Conservation (phyloP, 2,797 vertebrate genomes). For the Aplochiton taeniatus region DNA sequence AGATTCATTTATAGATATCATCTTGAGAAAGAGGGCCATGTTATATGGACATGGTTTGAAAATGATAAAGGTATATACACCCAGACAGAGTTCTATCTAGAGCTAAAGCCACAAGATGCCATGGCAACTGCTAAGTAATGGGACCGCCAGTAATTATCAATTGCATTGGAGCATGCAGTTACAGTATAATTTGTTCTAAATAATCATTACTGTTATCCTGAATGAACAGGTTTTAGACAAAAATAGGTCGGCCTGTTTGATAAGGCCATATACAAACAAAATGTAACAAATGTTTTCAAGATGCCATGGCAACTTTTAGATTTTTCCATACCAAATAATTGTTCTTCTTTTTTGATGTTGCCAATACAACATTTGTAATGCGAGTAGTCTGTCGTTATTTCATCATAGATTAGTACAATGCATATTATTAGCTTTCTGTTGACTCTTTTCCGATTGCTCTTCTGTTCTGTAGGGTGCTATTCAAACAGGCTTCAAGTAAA, state of each 20-base stretch:
- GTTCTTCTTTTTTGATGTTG: conserved; percentile 55
- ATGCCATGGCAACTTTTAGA: conserved; percentile 80
- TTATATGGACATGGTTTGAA: conserved; percentile 86
- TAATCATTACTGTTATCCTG: conserved; percentile 59
- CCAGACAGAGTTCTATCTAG: conserved; percentile 72
- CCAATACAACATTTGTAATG: conserved; percentile 71
- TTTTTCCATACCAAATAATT: conserved; percentile 70
- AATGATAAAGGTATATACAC: conserved; percentile 85
- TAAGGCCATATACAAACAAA: conserved; percentile 36
- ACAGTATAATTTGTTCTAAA: conserved; percentile 63
- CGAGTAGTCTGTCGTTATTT: conserved; percentile 69
- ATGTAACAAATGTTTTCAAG: conserved; percentile 43
- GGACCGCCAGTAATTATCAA: conserved; percentile 46
- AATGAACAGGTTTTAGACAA: conserved; percentile 56
- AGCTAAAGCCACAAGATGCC: conserved; percentile 79
- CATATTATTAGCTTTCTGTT: conserved; percentile 72
- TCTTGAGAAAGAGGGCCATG: conserved; percentile 85
- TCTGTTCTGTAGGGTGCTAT: conserved; percentile 64
- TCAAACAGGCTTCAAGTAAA: conserved; percentile 63
- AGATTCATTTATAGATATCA: conserved; percentile 87
- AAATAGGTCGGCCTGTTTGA: conserved; percentile 23
- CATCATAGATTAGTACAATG: conserved; percentile 65
- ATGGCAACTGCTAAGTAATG: conserved; percentile 77
- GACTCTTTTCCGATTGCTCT: conserved; percentile 60
- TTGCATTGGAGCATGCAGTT: conserved; percentile 63